phyloP scores from a whole-genome alignment of 2,797 vertebrate species.

The Oryzias sinensis region DNA sequence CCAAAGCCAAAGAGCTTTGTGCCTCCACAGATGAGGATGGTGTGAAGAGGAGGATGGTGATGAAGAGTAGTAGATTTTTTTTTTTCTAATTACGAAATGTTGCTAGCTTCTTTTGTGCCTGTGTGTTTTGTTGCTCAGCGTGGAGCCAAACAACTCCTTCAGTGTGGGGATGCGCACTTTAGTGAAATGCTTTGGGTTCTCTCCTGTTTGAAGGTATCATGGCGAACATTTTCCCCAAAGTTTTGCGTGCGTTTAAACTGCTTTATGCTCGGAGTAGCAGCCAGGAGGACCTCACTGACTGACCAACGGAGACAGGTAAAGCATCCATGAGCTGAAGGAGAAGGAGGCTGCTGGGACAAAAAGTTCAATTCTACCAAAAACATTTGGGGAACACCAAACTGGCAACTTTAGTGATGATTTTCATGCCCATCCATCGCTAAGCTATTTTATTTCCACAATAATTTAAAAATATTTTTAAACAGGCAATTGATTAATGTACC shows the following conservation, averaged over 20 bases:
- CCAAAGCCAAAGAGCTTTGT: slow-evolving; percentile 73
- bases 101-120: slow-evolving; percentile 1
- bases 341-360: slow-evolving; percentile 11
- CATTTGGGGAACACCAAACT: neutral
- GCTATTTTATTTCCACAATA: neutral
- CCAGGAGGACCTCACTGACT: slow-evolving; percentile 10
- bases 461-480: slow-evolving; percentile 1
- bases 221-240: slow-evolving; percentile 46
- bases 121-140: slow-evolving; percentile 26
- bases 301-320: slow-evolving; percentile 11
- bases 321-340: slow-evolving; percentile 12
- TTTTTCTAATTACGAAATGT: slow-evolving; percentile 2
- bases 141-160: slow-evolving; percentile 27
- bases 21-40: slow-evolving; percentile 70
- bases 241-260: slow-evolving; percentile 50
- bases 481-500: slow-evolving; percentile 29
- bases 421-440: slow-evolving; percentile 3
- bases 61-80: slow-evolving; percentile 62
- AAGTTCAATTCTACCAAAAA: slow-evolving; percentile 34
- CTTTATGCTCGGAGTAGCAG: slow-evolving; percentile 1
- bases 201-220: slow-evolving; percentile 21
- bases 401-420: neutral
- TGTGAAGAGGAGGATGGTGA: slow-evolving; percentile 72
- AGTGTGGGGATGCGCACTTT: slow-evolving; percentile 6
- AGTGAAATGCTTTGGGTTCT: slow-evolving; percentile 19